Conservation (phyloP, 2,797 vertebrate species). For the Neopelma chrysocephalum region DNA sequence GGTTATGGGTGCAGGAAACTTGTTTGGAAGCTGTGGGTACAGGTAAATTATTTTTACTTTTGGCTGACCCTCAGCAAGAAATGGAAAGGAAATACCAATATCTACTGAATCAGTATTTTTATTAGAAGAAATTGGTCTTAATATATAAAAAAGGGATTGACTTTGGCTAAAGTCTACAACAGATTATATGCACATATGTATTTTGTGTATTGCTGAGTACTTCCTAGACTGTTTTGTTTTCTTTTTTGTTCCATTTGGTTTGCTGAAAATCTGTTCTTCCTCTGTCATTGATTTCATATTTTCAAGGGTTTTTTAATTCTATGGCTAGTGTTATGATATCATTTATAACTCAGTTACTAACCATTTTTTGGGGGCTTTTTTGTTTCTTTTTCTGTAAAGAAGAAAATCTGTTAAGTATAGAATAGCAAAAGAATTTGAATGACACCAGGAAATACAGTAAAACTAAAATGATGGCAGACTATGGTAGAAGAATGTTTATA, state of each 20-base stretch:
- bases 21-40: conserved; percentile 28
- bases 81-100: conserved; percentile 56
- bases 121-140: conserved; percentile 24
- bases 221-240: conserved; percentile 8
- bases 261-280: conserved; percentile 2
- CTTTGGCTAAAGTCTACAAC: conserved; percentile 36
- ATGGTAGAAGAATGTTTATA: not conserved
- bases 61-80: conserved; percentile 50
- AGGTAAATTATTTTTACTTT: conserved; percentile 65
- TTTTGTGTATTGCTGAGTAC: conserved; percentile 12
- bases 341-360: not conserved
- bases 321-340: not conserved
- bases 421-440: conserved; percentile 20
- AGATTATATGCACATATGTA: not conserved
- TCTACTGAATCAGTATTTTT: conserved; percentile 57
- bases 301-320: not conserved
- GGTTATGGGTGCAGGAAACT: conserved; percentile 39
- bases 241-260: not conserved
- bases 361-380: not conserved
- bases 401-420: not conserved
- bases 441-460: not conserved
- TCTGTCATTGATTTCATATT: not conserved
- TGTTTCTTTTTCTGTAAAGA: not conserved
- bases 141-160: conserved; percentile 33
- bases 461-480: not conserved